These are phyloP conservation scores for Omphaloscelis lunosa DNA, from an alignment of 2,888 invertebrate species.

Conservation along the genomic window DNA sequence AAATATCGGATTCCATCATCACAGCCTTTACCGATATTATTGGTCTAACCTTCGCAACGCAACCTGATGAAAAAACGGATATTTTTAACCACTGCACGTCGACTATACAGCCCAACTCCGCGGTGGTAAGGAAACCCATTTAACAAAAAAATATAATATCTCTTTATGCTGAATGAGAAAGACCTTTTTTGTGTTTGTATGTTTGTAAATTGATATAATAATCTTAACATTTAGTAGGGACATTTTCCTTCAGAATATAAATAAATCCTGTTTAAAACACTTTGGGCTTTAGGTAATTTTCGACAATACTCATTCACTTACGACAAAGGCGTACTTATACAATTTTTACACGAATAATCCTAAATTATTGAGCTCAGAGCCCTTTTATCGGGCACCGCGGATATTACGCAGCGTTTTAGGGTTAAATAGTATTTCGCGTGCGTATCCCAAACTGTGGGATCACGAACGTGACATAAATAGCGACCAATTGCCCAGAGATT, in stretches of 20 bases:
- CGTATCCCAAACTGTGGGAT: slow-evolving; percentile 42
- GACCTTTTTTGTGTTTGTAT: not conserved
- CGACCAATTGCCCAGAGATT: slow-evolving; percentile 45
- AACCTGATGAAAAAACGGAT: not conserved
- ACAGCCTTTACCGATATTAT: slow-evolving; percentile 8
- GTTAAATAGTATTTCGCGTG: slow-evolving; percentile 76
- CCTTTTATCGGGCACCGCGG: slow-evolving; percentile 14
- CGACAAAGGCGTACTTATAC: not conserved
- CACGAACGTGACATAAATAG: slow-evolving; percentile 64
- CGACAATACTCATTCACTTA: not conserved
- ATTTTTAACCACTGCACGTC: not conserved
- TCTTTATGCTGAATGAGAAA: not conserved
- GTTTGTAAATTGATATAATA: not conserved
- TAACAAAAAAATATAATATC: no score
- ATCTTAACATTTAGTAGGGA: not conserved
- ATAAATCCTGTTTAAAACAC: not conserved
- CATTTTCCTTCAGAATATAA: not conserved
- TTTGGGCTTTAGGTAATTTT: slow-evolving; percentile 1
- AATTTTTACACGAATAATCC: not conserved
- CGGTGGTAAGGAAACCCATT: no score
- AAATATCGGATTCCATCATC: not conserved
- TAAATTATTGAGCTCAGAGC: slow-evolving; percentile 19
- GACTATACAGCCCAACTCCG: no score
- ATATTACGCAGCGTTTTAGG: slow-evolving; percentile 57
- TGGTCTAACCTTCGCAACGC: not conserved